Conservation (phyloP, 1,140 invertebrate species). For the Megalopta genalis region DNA sequence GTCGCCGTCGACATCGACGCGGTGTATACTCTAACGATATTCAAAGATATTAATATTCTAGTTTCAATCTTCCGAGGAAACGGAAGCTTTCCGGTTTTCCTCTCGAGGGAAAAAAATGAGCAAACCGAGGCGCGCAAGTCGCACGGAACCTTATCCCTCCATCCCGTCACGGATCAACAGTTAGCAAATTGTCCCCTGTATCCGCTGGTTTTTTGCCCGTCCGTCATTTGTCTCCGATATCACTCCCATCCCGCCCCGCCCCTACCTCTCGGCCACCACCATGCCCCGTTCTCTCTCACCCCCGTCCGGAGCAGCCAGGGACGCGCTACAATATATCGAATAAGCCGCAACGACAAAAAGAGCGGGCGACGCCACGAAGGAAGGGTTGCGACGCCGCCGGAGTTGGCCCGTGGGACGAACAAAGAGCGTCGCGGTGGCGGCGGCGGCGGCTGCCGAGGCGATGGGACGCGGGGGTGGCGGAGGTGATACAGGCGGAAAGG, state of each 20-base stretch:
- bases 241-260: constrained; percentile 50
- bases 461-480: constrained; percentile 33
- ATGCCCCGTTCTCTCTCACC: constrained; percentile 23
- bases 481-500: constrained; percentile 61
- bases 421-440: constrained; percentile 12
- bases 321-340: constrained; percentile 76
- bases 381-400: constrained; percentile 51
- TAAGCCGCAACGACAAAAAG: constrained; percentile 79
- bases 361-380: constrained; percentile 62
- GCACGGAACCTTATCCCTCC: constrained; percentile 13
- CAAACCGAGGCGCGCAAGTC: neutral
- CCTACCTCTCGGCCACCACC: no score
- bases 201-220: constrained; percentile 75
- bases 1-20: no score
- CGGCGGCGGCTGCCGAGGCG: no score
- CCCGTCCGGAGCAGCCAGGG: constrained; percentile 22
- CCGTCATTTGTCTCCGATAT: constrained; percentile 80
- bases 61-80: neutral
- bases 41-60: neutral
- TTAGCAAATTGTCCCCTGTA: constrained; percentile 70
- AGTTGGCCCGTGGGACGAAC: constrained; percentile 53
- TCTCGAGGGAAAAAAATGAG: neutral
- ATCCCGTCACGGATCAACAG: constrained; percentile 45
- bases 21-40: neutral
- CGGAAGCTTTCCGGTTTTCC: neutral